Conservation (phyloP, 1,140 invertebrate genomes). For the Vollenhovia emeryi region DNA sequence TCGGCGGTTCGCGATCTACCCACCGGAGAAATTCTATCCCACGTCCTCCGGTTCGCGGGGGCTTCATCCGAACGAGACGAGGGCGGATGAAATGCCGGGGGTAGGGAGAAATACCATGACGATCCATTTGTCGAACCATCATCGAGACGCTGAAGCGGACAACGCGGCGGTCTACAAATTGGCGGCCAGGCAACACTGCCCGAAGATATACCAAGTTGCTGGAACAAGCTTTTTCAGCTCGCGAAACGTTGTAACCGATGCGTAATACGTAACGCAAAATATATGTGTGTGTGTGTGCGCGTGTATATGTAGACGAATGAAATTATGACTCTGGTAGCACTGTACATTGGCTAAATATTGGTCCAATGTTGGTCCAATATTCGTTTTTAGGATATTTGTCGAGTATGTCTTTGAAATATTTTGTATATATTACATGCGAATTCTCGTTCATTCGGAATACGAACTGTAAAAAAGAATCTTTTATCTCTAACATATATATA, state of each 20-base stretch:
- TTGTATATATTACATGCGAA: too few relatives aligned
- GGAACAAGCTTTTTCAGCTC: not conserved
- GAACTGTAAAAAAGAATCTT: too few relatives aligned
- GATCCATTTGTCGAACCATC: not conserved
- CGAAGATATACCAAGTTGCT: slow-evolving; percentile 6
- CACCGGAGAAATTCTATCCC: slow-evolving; percentile 13
- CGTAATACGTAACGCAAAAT: not conserved
- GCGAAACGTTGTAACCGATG: not conserved
- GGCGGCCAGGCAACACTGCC: not conserved
- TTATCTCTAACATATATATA: too few relatives aligned
- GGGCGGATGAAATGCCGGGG: not conserved
- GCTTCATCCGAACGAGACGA: too few relatives aligned
- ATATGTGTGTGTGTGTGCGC: not conserved
- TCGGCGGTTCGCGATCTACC: not conserved
- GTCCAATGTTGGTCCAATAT: too few relatives aligned
- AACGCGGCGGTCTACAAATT: not conserved
- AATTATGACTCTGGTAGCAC: too few relatives aligned
- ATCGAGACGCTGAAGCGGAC: not conserved
- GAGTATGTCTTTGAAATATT: too few relatives aligned
- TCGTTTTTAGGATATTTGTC: too few relatives aligned
- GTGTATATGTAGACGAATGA: not conserved
- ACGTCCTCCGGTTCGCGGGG: not conserved
- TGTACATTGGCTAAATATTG: too few relatives aligned
- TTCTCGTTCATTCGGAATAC: too few relatives aligned
- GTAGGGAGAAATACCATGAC: not conserved